Evolutionary conservation across 2,797 vertebrate genomes (phyloP).

Genomic region (Chromobotia macracanthus): DNA sequence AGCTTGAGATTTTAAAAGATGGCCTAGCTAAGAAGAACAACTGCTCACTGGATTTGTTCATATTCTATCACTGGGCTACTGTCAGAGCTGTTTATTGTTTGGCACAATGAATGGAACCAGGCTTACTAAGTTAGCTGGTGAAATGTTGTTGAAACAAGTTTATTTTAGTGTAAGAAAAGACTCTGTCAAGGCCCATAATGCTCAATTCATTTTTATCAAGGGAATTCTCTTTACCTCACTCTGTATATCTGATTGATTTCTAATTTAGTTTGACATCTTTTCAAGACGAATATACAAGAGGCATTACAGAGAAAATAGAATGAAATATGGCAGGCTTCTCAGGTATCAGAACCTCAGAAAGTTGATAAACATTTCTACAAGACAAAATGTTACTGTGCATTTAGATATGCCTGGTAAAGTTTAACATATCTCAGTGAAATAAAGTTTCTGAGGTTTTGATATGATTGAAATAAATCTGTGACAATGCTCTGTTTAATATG

Average conservation of each 20-base stretch:
- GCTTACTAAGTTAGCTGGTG: slow-evolving; percentile 73
- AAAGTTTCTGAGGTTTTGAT: background rate
- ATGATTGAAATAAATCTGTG: no score
- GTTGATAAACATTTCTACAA: background rate
- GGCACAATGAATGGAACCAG: slow-evolving; percentile 72
- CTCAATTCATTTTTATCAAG: slow-evolving; percentile 73
- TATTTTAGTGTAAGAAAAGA: slow-evolving; percentile 77
- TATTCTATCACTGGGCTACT: slow-evolving; percentile 67
- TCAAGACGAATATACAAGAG: slow-evolving; percentile 40
- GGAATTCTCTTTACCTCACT: slow-evolving; percentile 68
- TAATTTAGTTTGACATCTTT: slow-evolving; percentile 71
- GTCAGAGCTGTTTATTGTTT: slow-evolving; percentile 74
- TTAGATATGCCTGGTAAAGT: background rate
- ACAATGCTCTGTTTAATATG: no score
- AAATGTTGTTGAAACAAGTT: slow-evolving; percentile 80
- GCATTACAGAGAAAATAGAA: background rate
- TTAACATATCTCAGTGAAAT: background rate
- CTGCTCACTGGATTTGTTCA: slow-evolving; percentile 58
- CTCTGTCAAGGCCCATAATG: slow-evolving; percentile 75
- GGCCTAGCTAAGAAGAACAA: slow-evolving; percentile 47
- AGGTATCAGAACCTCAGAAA: background rate
- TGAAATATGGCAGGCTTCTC: background rate
- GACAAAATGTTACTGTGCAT: background rate
- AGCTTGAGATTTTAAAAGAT: slow-evolving; percentile 50
- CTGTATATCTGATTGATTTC: slow-evolving; percentile 67